phyloP scores from a whole-genome alignment of 2,797 vertebrate genomes.

The Rousettus madagascariensis region DNA sequence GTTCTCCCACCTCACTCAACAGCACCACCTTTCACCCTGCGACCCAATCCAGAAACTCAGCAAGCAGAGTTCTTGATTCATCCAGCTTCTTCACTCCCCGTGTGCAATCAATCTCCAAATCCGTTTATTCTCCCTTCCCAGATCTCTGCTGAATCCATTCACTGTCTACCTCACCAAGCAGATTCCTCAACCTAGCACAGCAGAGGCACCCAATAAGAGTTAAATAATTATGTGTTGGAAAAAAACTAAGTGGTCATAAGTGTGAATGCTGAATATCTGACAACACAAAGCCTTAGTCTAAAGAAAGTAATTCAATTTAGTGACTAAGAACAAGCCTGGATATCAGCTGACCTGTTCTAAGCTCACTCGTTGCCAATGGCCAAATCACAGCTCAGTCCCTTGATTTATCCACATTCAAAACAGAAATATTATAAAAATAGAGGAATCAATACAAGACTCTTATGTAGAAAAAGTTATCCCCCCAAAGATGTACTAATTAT shows the following conservation, averaged over 20 bases:
- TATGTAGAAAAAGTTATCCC: neutral
- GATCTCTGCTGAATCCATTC: neutral
- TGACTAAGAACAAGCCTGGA: neutral
- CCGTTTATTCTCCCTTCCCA: neutral
- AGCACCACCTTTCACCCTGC: neutral
- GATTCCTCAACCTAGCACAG: neutral
- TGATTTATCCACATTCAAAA: neutral
- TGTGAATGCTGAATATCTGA: neutral
- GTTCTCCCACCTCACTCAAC: neutral
- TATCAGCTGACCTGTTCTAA: neutral
- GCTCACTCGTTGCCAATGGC: neutral
- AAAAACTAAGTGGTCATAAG: neutral
- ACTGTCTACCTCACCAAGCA: neutral
- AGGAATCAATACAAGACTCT: neutral
- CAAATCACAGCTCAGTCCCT: neutral
- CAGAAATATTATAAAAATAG: neutral
- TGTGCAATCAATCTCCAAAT: neutral
- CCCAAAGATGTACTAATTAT: neutral
- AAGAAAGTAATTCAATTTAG: neutral
- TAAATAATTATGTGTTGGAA: neutral
- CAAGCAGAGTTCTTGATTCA: neutral
- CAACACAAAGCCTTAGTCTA: neutral
- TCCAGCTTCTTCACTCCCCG: neutral
- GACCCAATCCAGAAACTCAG: neutral
- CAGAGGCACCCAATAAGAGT: neutral